phyloP scores from a whole-genome alignment of 2,797 vertebrate genomes.

The Gadopsis marmoratus region DNA sequence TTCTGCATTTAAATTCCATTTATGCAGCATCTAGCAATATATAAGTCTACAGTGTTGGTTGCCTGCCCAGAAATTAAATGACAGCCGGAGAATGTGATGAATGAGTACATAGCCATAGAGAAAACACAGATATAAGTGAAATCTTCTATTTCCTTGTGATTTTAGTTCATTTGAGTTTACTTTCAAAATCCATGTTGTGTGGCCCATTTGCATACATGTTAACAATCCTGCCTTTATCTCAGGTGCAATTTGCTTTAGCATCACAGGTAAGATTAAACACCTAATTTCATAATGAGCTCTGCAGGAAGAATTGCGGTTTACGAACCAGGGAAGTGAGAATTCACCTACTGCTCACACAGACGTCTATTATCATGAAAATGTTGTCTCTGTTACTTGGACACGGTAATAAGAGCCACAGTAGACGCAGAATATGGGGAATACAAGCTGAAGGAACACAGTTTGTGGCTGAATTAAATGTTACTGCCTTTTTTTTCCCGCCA shows the following conservation, averaged over 20 bases:
- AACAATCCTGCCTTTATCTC: constrained; percentile 53
- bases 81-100: constrained; percentile 59
- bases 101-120: constrained; percentile 32
- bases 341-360: constrained; percentile 36
- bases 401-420: constrained; percentile 17
- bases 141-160: constrained; percentile 17
- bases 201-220: constrained; percentile 40
- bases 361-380: constrained; percentile 42
- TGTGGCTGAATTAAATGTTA: constrained; percentile 46
- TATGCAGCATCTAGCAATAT: constrained; percentile 34
- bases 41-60: constrained; percentile 51
- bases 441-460: constrained; percentile 28
- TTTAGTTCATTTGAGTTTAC: constrained; percentile 34
- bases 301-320: constrained; percentile 50
- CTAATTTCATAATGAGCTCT: constrained; percentile 68
- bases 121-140: constrained; percentile 34
- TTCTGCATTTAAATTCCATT: constrained; percentile 35
- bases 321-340: constrained; percentile 59
- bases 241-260: constrained; percentile 62
- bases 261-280: constrained; percentile 70
- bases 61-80: constrained; percentile 59
- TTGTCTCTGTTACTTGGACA: constrained; percentile 48
- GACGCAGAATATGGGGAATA: constrained; percentile 15
- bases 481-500: constrained; percentile 13
- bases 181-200: constrained; percentile 12